phyloP scores from a whole-genome alignment of 2,113 vertebrate species.

The Psittacula cyanocephala region DNA sequence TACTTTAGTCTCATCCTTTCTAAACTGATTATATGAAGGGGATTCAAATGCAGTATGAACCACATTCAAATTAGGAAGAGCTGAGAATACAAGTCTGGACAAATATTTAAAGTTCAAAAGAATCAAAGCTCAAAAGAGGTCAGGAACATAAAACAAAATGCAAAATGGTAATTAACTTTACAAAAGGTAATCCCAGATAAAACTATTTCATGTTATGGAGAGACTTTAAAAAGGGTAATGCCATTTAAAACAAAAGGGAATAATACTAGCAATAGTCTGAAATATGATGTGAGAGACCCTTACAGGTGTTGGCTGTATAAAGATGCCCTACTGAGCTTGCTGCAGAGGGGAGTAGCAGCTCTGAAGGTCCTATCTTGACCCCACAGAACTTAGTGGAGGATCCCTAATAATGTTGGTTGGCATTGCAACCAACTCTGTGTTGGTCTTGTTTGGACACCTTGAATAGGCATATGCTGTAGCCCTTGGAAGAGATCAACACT shows the following conservation, averaged over 20 bases:
- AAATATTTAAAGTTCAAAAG: conserved; percentile 25
- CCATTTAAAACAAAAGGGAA: background rate
- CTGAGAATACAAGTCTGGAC: background rate
- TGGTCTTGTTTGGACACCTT: background rate
- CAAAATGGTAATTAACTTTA: conserved; percentile 15
- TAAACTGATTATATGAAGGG: background rate
- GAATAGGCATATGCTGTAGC: background rate
- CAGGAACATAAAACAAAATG: background rate
- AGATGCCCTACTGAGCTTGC: background rate
- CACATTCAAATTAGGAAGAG: background rate
- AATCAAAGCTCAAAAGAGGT: background rate
- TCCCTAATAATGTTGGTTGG: background rate
- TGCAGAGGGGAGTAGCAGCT: background rate
- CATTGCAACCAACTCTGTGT: background rate
- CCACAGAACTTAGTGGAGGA: background rate
- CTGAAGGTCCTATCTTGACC: background rate
- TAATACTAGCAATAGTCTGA: background rate
- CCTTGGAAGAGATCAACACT: background rate
- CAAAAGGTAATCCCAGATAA: background rate
- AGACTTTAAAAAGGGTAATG: background rate
- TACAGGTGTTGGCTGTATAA: background rate
- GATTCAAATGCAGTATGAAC: background rate
- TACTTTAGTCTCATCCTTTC: background rate
- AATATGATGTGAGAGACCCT: background rate
- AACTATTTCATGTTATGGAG: background rate